phyloP scores from a whole-genome alignment of 2,113 vertebrate species.

The Paralichthys olivaceus region DNA sequence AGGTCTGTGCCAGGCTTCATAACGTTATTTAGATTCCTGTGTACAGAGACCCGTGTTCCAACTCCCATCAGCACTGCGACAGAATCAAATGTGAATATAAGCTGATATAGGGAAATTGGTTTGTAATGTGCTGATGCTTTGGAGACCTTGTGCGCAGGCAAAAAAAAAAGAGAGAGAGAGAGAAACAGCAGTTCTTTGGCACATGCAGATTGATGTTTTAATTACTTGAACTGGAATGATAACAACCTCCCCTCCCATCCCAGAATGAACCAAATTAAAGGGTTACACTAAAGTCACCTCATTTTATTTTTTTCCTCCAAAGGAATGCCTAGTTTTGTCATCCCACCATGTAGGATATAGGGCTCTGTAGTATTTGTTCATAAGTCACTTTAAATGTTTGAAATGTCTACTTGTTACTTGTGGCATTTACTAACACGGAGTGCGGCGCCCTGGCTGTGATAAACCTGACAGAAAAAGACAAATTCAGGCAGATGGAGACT shows the following conservation, averaged over 20 bases:
- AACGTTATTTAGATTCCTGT: constrained; percentile 98
- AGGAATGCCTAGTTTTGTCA: constrained; percentile 46
- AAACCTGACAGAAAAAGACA: constrained; percentile 31
- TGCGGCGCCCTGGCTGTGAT: constrained; percentile 34
- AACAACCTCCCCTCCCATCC: constrained; percentile 65
- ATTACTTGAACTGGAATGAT: constrained; percentile 82
- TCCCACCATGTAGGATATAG: constrained; percentile 36
- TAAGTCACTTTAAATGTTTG: constrained; percentile 37
- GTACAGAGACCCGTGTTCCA: constrained; percentile 93
- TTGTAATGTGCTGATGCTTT: constrained; percentile 95
- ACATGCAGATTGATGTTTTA: constrained; percentile 82
- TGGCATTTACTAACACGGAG: constrained; percentile 48
- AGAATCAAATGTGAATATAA: constrained; percentile 98
- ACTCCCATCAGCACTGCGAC: constrained; percentile 95
- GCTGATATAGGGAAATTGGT: constrained; percentile 98
- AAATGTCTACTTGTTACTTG: constrained; percentile 30
- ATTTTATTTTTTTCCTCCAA: constrained; percentile 24
- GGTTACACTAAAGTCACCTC: constrained; percentile 62
- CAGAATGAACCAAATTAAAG: constrained; percentile 76
- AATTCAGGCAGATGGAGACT: constrained; percentile 42
- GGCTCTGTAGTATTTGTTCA: constrained; percentile 35
- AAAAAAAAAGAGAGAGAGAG: constrained; percentile 32
- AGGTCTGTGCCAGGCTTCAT: constrained; percentile 94
- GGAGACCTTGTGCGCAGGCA: constrained; percentile 84
- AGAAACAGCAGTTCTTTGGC: constrained; percentile 80